Evolutionary conservation across 2,888 invertebrate species (phyloP).

Genomic region (Ennomos fuscantarius): DNA sequence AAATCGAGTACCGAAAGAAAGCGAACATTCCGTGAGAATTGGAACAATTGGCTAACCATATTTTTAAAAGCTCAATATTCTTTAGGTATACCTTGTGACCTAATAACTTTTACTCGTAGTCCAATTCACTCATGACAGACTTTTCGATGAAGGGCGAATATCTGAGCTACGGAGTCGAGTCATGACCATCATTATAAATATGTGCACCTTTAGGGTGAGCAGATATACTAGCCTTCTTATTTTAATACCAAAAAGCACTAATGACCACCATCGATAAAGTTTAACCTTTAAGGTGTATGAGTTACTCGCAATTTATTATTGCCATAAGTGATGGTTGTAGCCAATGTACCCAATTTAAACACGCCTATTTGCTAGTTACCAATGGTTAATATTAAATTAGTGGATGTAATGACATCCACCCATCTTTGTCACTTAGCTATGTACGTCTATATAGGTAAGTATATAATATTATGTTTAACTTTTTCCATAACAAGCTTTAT

Average conservation of each 20-base stretch:
- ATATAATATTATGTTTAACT: too few species aligned
- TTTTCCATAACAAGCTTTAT: too few species aligned
- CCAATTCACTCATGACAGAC: too few species aligned
- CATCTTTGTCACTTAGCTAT: too few species aligned
- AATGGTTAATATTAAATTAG: too few species aligned
- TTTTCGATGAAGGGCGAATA: too few species aligned
- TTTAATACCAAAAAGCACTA: slow-evolving; percentile 12
- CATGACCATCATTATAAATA: too few species aligned
- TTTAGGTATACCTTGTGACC: neutral
- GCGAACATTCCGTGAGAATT: slow-evolving; percentile 53
- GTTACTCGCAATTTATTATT: slow-evolving; percentile 1
- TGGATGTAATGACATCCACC: too few species aligned
- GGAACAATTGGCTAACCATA: slow-evolving; percentile 45
- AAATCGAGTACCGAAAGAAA: slow-evolving; percentile 44
- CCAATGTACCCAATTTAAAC: neutral
- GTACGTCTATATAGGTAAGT: too few species aligned
- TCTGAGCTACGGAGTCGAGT: too few species aligned
- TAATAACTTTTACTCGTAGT: neutral
- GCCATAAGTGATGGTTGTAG: neutral
- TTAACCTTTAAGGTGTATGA: slow-evolving; percentile 8
- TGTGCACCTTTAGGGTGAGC: too few species aligned
- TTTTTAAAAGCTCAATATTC: slow-evolving; percentile 8
- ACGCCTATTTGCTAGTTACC: neutral
- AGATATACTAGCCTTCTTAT: neutral
- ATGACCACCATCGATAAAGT: slow-evolving; percentile 11